Conservation (phyloP, 2,888 invertebrate genomes). For the Nemotelus nigrinus region DNA sequence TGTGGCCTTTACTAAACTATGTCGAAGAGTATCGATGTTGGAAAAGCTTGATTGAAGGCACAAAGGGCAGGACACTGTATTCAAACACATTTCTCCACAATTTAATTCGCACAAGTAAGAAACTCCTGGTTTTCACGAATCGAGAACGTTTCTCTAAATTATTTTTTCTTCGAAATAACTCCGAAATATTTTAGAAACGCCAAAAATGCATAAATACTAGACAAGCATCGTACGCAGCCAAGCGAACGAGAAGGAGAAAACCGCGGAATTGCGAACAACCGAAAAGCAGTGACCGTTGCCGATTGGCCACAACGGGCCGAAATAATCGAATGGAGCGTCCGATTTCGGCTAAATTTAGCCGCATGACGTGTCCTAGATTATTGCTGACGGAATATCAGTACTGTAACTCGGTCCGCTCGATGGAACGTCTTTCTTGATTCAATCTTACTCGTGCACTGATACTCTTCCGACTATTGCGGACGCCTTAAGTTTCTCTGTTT, state of each 20-base stretch:
- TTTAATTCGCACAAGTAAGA: background rate
- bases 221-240: background rate
- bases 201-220: conserved; percentile 6
- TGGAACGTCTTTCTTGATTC: background rate
- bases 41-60: conserved; percentile 79
- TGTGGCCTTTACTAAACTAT: conserved; percentile 78
- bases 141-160: background rate
- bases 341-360: conserved; percentile 27
- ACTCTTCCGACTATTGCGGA: background rate
- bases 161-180: background rate
- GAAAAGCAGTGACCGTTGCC: background rate
- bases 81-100: conserved; percentile 64
- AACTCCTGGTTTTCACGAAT: background rate
- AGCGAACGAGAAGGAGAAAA: conserved; percentile 8
- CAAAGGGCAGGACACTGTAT: conserved; percentile 77
- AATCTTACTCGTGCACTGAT: background rate
- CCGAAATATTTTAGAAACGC: background rate
- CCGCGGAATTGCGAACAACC: background rate
- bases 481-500: conserved; percentile 19
- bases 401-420: too few species aligned
- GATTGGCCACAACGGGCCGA: background rate
- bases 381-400: background rate
- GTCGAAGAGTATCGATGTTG: conserved; percentile 75
- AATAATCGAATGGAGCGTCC: conserved; percentile 10
- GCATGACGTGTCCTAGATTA: conserved; percentile 43